Percentiles rank a stretch among this genome's conserved stretches.
Evolutionary conservation across 2,888 invertebrate species (phyloP).

Genomic region (Agrochola macilenta): DNA sequence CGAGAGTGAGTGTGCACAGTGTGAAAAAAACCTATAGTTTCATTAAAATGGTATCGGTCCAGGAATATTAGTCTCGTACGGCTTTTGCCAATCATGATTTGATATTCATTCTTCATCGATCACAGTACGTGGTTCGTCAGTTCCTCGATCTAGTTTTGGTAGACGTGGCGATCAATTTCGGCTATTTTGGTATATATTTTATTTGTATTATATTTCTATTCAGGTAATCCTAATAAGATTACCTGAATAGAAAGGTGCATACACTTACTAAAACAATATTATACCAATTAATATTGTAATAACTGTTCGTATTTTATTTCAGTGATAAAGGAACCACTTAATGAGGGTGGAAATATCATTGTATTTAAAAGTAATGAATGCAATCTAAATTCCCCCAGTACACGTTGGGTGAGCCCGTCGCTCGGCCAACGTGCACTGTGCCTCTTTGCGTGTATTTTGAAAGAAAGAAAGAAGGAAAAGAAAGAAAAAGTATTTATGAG

Average conservation of each 20-base stretch:
- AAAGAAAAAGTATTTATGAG: too few relatives aligned
- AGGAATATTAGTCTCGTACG: not conserved
- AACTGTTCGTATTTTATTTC: not conserved
- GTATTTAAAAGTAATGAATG: not conserved
- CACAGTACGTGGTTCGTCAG: constrained; percentile 15
- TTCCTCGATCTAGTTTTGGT: constrained; percentile 14
- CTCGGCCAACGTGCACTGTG: too few relatives aligned
- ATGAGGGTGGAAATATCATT: not conserved
- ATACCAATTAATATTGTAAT: constrained; percentile 14
- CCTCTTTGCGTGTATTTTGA: too few relatives aligned
- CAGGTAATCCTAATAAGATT: not conserved
- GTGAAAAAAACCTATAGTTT: not conserved
- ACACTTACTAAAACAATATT: not conserved
- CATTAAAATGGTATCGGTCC: not conserved
- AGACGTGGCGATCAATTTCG: constrained; percentile 21
- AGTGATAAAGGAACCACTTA: not conserved
- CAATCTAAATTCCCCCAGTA: not conserved
- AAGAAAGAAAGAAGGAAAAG: too few relatives aligned
- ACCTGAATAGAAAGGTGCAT: too few relatives aligned
- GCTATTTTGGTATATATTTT: not conserved
- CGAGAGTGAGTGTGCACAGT: too few relatives aligned
- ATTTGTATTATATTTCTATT: too few relatives aligned
- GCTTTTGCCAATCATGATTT: constrained; percentile 16
- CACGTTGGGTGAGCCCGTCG: too few relatives aligned
- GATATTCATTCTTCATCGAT: constrained; percentile 34